These are phyloP conservation scores for Biston betularia DNA, from an alignment of 2,888 invertebrate genomes.

Conservation along the genomic window DNA sequence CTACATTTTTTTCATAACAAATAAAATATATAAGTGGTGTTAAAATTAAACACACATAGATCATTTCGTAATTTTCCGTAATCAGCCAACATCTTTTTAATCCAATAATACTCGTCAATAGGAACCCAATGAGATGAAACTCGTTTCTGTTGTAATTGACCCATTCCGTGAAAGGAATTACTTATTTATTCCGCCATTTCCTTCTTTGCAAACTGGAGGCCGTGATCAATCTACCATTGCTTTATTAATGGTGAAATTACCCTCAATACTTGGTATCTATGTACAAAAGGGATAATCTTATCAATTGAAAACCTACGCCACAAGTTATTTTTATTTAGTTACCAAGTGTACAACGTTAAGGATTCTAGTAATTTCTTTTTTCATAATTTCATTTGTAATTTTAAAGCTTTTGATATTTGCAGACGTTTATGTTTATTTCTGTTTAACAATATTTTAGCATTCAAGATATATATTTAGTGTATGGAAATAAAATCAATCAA, in stretches of 20 bases:
- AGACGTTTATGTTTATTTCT: too few species aligned
- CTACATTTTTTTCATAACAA: too few species aligned
- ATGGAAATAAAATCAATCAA: too few species aligned
- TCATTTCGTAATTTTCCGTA: neutral
- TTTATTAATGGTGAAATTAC: constrained; percentile 34
- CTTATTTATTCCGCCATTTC: constrained; percentile 59
- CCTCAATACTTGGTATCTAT: constrained; percentile 9
- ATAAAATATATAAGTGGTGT: too few species aligned
- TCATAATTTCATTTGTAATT: neutral
- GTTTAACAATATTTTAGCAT: too few species aligned
- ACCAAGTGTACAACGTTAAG: neutral
- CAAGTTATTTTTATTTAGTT: neutral
- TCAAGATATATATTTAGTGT: too few species aligned
- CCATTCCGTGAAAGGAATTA: constrained; percentile 60
- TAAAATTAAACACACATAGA: neutral
- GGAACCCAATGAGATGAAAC: constrained; percentile 48
- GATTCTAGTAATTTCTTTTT: neutral
- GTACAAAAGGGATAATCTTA: constrained; percentile 6
- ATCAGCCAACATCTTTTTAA: constrained; percentile 12
- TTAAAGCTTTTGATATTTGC: too few species aligned
- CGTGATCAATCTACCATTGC: constrained; percentile 55
- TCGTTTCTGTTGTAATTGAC: constrained; percentile 50
- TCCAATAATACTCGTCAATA: constrained; percentile 46
- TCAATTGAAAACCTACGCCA: neutral
- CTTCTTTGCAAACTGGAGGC: constrained; percentile 37